Evolutionary conservation across 2,113 vertebrate genomes (phyloP).

Genomic region (Clarias macrocephalus): DNA sequence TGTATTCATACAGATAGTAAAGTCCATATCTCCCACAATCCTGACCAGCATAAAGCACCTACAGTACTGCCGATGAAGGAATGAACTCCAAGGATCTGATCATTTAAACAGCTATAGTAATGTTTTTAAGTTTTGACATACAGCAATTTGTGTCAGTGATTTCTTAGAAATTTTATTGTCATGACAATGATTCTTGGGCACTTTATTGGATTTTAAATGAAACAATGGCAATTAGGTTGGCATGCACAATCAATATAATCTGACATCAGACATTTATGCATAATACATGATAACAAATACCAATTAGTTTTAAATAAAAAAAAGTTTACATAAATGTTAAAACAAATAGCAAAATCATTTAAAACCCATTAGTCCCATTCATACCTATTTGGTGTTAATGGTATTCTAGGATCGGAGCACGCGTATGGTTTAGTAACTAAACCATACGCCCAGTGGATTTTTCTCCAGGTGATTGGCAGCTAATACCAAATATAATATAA

Average conservation of each 20-base stretch:
- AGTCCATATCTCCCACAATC: background rate
- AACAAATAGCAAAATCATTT: background rate
- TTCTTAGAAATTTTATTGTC: background rate
- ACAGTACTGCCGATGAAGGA: background rate
- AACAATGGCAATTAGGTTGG: background rate
- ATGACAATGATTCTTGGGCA: background rate
- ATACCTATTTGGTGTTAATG: background rate
- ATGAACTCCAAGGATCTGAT: background rate
- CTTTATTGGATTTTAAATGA: background rate
- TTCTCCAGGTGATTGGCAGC: background rate
- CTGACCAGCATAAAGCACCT: background rate
- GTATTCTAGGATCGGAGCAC: background rate
- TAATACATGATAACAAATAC: background rate
- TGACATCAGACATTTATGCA: background rate
- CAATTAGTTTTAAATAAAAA: no score
- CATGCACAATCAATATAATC: background rate
- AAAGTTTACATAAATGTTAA: no score
- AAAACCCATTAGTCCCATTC: background rate
- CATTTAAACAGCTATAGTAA: conserved; percentile 15
- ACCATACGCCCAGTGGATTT: background rate
- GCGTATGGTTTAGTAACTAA: no score
- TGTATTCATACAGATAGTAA: background rate
- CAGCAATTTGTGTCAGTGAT: background rate
- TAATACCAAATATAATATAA: background rate
- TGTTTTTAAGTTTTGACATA: conserved; percentile 47